Percentiles rank a stretch among this genome's conserved stretches.
These are phyloP conservation scores for Gari tellinella DNA, from an alignment of 2,888 invertebrate genomes.

Conservation along the genomic window DNA sequence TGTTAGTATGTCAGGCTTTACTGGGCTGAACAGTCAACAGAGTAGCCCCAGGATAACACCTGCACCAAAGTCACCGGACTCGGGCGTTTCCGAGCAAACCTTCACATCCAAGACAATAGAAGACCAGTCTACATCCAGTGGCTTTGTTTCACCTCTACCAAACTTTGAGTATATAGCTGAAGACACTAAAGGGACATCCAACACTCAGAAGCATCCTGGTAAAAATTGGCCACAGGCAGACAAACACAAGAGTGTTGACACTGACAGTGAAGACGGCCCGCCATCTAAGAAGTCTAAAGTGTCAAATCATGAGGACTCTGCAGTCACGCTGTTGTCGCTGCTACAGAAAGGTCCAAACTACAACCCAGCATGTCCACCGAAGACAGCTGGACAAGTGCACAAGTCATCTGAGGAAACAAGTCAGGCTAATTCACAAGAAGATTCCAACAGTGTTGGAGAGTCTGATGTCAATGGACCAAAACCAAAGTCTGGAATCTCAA, in stretches of 20 bases:
- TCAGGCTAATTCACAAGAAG: slow-evolving; percentile 39
- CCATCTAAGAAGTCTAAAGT: background rate
- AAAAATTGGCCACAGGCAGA: background rate
- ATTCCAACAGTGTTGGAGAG: slow-evolving; percentile 51
- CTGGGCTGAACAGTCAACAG: slow-evolving; percentile 74
- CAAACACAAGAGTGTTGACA: background rate
- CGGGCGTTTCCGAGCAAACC: slow-evolving; percentile 61
- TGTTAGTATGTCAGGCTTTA: slow-evolving; percentile 62
- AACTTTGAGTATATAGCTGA: slow-evolving; percentile 15
- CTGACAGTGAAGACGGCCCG: too few species aligned
- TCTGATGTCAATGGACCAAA: slow-evolving; percentile 37
- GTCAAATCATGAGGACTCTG: slow-evolving; percentile 66
- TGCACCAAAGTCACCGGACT: slow-evolving; percentile 51
- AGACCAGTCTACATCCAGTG: slow-evolving; percentile 25
- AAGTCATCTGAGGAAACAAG: slow-evolving; percentile 5
- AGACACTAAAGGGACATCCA: background rate
- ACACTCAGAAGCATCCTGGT: too few species aligned
- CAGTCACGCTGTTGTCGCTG: slow-evolving; percentile 73
- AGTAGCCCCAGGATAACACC: slow-evolving; percentile 63
- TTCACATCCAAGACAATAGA: slow-evolving; percentile 23
- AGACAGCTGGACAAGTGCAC: background rate
- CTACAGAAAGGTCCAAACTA: slow-evolving; percentile 72
- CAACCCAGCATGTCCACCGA: slow-evolving; percentile 70
- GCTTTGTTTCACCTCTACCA: slow-evolving; percentile 17
- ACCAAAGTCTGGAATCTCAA: slow-evolving; percentile 78